phyloP scores from a whole-genome alignment of 2,888 invertebrate genomes.

The Sturmia bella region DNA sequence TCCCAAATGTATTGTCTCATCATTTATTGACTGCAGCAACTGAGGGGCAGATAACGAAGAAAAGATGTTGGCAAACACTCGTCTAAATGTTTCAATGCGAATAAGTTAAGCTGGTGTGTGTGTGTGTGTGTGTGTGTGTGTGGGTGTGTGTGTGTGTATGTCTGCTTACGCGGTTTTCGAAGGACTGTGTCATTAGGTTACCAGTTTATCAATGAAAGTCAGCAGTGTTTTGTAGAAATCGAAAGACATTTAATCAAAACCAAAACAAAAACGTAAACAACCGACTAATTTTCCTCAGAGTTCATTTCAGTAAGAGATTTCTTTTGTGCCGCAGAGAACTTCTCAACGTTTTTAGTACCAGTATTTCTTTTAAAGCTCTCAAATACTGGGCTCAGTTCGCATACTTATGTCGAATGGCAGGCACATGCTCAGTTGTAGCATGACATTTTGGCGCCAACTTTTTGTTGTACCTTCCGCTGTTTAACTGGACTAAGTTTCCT shows the following conservation, averaged over 20 bases:
- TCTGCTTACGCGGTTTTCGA: background rate
- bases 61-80: background rate
- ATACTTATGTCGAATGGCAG: background rate
- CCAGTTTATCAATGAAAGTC: slow-evolving; percentile 62
- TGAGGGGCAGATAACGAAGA: background rate
- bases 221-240: slow-evolving; percentile 5
- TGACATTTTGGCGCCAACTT: slow-evolving; percentile 65
- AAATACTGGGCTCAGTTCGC: slow-evolving; percentile 57
- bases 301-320: too few relatives aligned
- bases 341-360: slow-evolving; percentile 50
- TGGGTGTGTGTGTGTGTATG: background rate
- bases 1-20: slow-evolving; percentile 53
- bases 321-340: too few relatives aligned
- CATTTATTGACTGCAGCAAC: slow-evolving; percentile 50
- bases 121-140: background rate
- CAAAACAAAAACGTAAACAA: slow-evolving; percentile 21
- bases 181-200: slow-evolving; percentile 63
- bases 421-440: slow-evolving; percentile 32
- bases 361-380: slow-evolving; percentile 35
- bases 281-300: background rate
- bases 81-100: background rate
- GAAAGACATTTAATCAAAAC: background rate
- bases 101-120: background rate
- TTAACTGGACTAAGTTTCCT: slow-evolving; percentile 33
- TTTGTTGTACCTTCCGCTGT: slow-evolving; percentile 20